Evolutionary conservation across 2,888 invertebrate genomes (phyloP), one percentile per base, ranked within the genome.

Genomic region (Epinotia bilunana): DNA sequence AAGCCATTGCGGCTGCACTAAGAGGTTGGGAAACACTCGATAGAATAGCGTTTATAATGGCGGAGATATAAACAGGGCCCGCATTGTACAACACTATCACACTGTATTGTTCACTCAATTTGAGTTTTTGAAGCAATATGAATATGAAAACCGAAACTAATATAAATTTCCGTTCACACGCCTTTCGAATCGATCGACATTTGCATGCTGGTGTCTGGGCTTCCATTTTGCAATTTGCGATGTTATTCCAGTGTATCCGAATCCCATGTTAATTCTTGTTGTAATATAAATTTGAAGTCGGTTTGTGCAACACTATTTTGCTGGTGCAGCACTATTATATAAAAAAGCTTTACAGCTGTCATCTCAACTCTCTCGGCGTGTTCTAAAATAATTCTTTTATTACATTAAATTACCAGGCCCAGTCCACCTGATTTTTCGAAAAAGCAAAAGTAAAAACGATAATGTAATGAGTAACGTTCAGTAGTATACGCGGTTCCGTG

Each of bases 21-120:
- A 73, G 68, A 68, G 53, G 62, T 73, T 73, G 73, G 73, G 73
- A 73, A 73, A 73, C 53, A 73, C 73, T 68, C 62, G 62, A 73
- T 62, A 73, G 73, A 73, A 63, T 62, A 62, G 72, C 69, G 58
- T 68, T 55, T 55, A 73, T 62, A 73, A 73, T 61, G 67, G 53
- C 49, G 18, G 23, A 70, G 63, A 70, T 64, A 70, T 64, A 74
- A 74, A 65, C 71, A 70, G 68, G 13, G 57, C 68, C 73, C 74
- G 71, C 62, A 75, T 75, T 71, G 43, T 57, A 46, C 70, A 12
- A 74, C 74, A 74, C 75, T 28, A 43, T 73, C 61, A 73, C 61
- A 61, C 72, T 58, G n/a, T 33, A 61, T 75, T 72, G 71, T 72
- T 57, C 55, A 13, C 43, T 55, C 13, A 33, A 75, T 67, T 67